Base-by-base conservation (phyloP, 2,797 vertebrate genomes). In the Columba guinea region DNA sequence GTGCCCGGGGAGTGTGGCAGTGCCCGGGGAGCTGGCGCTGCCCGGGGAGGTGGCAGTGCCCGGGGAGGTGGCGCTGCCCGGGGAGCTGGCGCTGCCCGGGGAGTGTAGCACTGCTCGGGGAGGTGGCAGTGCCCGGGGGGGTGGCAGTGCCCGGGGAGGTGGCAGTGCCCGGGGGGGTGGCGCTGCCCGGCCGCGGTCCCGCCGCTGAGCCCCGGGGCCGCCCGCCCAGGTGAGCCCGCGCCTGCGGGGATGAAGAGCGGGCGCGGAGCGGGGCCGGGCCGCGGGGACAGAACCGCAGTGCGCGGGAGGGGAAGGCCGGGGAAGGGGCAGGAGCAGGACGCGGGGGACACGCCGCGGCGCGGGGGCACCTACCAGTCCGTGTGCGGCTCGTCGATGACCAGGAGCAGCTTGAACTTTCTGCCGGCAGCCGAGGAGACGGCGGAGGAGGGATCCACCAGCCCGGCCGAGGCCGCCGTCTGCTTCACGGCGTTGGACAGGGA, bases 401-500 rank as follows among this genome's bases (percentile, higher is more conserved):
- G 97, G 75, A 99, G 98, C 97, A 99, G 96, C 98, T 99, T 99
- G 98, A 99, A 99, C 98, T 98, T 99, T 97, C 98, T 98, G 96
- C 98, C 96, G 18, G 98, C 98, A 20, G 98, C 97, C 1, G 98
- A 95, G 65, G 98, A 97, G 37, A 88, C 84, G 6, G 98, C 97
- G 37, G 98, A 93, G 64, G 98, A 97, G 96, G 99, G 96, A 52
- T 99, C 99, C 97, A 99, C 99, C 85, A 99, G 98, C 46, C 99
- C 99, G 0, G 99, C 99, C 7, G 99, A 98, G 14, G 99, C 99
- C 4, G 99, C 99, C 5, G 99, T 99, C 97, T 99, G 99, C 98
- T 99, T 99, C 97, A 99, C 99, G 60, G 95, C 99, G 22, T 99
- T 99, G 97, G 99, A 99, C 97, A 99, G 99, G 95, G 99, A 99